Evolutionary conservation across 1,140 invertebrate genomes (phyloP), one percentile per base, ranked within the genome.

Genomic region (Drosophila eugracilis): DNA sequence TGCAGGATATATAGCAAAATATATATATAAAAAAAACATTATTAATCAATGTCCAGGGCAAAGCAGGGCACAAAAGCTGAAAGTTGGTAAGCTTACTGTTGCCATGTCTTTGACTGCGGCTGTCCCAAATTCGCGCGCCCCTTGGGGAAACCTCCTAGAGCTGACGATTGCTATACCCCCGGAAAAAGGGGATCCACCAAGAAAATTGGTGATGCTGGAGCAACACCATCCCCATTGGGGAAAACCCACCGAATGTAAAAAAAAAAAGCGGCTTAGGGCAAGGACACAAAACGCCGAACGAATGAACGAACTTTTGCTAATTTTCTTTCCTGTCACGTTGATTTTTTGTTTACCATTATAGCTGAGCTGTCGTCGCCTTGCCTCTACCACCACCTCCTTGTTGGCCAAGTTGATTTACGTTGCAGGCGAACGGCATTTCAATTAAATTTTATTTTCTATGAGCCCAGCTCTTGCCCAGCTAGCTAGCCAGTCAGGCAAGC

Each of bases 331-430:
- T 86, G 83, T 88, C 83, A 88, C 83, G 83, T 88, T 88, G 83
- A 88, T 88, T 88, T 86, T 86, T 88, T 86, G 83, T 86, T 86
- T 86, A 86, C 83, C 83, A 86, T 86, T 86, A 84, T 84, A 85
- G 81, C 80, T 69, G 72, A 78, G 76, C 80, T 84, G 80, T 84
- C 77, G 78, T 83, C 83, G 81, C 69, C 74, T 62, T 34, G 22
- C 75, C 53, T 14, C 17, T 9, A 15, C 5, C 32, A n/a, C 1
- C 1, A 5, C 14, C 37, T 39, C 58, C 59, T 48, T 44, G 62
- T 74, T 47, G 62, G 44, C 58, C 71, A 77, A 60, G 70, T 88
- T 88, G 83, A 88, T 88, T 88, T 88, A 88, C 83, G 83, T 78
- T 75, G 67, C 76, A 76, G 72, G 59, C 63, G 74, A 66, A 73